phyloP scores from a whole-genome alignment of 2,797 vertebrate genomes.

The Scolopax rusticola region DNA sequence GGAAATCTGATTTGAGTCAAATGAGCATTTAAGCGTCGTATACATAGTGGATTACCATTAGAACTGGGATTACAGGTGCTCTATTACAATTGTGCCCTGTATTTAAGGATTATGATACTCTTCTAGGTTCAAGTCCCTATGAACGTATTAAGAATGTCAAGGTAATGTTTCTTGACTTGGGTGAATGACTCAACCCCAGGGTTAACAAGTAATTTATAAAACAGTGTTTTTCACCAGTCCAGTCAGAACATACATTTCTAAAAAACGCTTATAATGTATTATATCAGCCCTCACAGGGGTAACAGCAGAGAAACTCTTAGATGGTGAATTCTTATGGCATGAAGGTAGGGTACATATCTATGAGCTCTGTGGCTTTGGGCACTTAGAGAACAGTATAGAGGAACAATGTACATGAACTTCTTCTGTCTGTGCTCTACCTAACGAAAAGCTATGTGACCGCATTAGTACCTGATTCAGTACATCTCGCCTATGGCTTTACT shows the following conservation, averaged over 20 bases:
- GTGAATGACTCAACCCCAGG: not conserved
- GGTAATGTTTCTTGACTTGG: not conserved
- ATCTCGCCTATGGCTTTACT: not conserved
- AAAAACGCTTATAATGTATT: not conserved
- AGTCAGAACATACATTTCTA: not conserved
- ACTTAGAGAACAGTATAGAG: not conserved
- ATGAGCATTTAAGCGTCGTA: not conserved
- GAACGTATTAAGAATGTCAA: not conserved
- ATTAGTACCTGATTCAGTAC: not conserved
- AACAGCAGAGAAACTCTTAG: not conserved
- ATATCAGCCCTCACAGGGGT: not conserved
- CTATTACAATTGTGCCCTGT: not conserved
- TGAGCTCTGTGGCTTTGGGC: not conserved
- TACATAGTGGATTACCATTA: not conserved
- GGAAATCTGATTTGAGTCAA: not conserved
- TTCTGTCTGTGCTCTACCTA: not conserved
- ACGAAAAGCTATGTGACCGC: not conserved
- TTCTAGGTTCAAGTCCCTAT: not conserved
- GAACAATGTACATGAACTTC: not conserved
- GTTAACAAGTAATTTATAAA: not conserved
- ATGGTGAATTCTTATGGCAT: not conserved
- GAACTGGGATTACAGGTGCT: not conserved
- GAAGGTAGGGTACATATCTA: not conserved
- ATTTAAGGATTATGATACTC: not conserved
- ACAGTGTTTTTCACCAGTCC: not conserved